These are phyloP conservation scores for Synodontis membranacea DNA, from an alignment of 2,113 vertebrate genomes.

Conservation along the genomic window DNA sequence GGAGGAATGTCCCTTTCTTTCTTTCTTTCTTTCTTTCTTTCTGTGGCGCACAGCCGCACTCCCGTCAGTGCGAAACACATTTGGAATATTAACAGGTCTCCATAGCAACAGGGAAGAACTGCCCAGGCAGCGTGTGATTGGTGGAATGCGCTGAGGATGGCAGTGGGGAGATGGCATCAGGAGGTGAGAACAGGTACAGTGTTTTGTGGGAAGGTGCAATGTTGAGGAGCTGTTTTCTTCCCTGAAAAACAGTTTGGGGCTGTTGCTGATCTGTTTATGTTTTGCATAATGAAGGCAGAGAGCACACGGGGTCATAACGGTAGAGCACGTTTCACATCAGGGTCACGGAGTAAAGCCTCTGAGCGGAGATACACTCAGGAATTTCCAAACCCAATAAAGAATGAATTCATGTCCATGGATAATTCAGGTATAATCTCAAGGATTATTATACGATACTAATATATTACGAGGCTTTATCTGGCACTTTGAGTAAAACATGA, in stretches of 20 bases:
- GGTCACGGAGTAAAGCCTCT: neutral
- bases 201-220: slow-evolving; percentile 24
- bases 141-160: slow-evolving; percentile 27
- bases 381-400: neutral
- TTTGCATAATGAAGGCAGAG: neutral
- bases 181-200: slow-evolving; percentile 47
- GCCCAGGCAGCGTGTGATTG: slow-evolving; percentile 60
- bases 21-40: slow-evolving; percentile 67
- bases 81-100: slow-evolving; percentile 76
- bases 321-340: neutral
- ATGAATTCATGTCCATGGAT: neutral
- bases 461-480: neutral
- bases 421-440: neutral
- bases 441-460: no score
- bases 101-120: slow-evolving; percentile 71
- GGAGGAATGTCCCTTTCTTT: slow-evolving; percentile 70
- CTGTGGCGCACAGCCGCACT: slow-evolving; percentile 48
- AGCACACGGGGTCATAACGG: neutral
- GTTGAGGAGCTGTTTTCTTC: neutral
- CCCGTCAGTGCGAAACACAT: slow-evolving; percentile 63
- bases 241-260: slow-evolving; percentile 2
- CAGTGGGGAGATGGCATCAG: slow-evolving; percentile 32
- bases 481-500: neutral
- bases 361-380: neutral
- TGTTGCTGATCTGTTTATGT: neutral